These are phyloP conservation scores for Cyrtorhinus lividipennis DNA, from an alignment of 1,140 invertebrate species.

Conservation along the genomic window DNA sequence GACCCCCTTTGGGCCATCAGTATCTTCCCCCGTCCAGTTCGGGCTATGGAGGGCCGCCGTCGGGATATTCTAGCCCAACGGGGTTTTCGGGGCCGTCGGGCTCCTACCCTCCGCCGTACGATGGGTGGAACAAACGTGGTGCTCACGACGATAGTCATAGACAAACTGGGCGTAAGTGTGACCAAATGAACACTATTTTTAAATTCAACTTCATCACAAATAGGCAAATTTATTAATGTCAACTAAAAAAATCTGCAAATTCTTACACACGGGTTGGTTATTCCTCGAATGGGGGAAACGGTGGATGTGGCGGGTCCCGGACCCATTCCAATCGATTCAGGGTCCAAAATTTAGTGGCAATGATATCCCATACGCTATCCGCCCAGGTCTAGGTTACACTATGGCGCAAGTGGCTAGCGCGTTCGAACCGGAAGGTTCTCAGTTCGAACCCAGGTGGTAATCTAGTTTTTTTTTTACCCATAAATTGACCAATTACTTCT, in stretches of 20 bases:
- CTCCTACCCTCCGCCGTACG: neutral
- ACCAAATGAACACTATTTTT: neutral
- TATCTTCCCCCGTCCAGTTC: neutral
- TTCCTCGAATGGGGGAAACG: too few species aligned
- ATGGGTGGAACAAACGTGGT: neutral
- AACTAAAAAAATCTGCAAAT: too few species aligned
- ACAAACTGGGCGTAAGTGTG: neutral
- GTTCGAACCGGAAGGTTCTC: neutral
- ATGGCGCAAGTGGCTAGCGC: too few species aligned
- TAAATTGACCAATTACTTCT: too few species aligned
- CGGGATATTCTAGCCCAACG: neutral
- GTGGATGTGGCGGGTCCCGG: too few species aligned
- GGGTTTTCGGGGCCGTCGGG: neutral
- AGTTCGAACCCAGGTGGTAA: too few species aligned
- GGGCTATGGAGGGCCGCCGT: neutral
- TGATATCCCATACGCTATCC: too few species aligned
- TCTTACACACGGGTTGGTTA: too few species aligned
- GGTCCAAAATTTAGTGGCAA: too few species aligned
- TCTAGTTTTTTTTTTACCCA: too few species aligned
- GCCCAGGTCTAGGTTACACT: too few species aligned
- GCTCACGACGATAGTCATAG: neutral
- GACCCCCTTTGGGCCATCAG: neutral
- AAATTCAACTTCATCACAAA: neutral
- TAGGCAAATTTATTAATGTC: neutral
- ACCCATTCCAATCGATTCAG: too few species aligned